These are phyloP conservation scores for Brenthis hecate DNA, from an alignment of 2,888 invertebrate genomes.

Conservation along the genomic window DNA sequence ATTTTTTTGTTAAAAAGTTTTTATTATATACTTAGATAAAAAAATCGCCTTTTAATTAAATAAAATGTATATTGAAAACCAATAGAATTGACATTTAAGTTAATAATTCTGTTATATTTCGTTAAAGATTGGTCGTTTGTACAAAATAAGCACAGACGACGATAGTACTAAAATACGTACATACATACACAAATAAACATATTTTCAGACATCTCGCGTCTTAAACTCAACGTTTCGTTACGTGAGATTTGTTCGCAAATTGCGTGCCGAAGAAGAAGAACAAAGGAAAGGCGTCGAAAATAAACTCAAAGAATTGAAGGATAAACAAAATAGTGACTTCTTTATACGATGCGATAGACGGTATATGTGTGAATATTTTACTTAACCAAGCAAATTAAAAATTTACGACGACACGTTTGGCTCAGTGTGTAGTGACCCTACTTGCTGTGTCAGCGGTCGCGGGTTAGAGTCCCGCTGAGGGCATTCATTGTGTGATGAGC, in stretches of 20 bases:
- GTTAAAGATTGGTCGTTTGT: too few species aligned
- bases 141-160: too few species aligned
- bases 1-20: too few species aligned
- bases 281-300: slow-evolving; percentile 54
- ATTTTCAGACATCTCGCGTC: slow-evolving; percentile 64
- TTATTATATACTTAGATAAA: background rate
- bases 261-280: slow-evolving; percentile 65
- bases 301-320: slow-evolving; percentile 56
- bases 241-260: slow-evolving; percentile 62
- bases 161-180: too few species aligned
- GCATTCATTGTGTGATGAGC: too few species aligned
- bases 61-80: too few species aligned
- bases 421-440: too few species aligned
- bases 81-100: too few species aligned
- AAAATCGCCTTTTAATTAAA: background rate
- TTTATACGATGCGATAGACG: slow-evolving; percentile 67
- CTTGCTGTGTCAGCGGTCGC: too few species aligned
- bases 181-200: background rate
- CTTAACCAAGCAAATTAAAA: background rate
- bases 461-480: too few species aligned
- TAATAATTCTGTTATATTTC: too few species aligned
- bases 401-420: too few species aligned
- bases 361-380: slow-evolving; percentile 42
- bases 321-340: slow-evolving; percentile 62
- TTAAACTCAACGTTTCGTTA: slow-evolving; percentile 69